phyloP scores from a whole-genome alignment of 2,888 invertebrate species.

The Penaeus monodon region DNA sequence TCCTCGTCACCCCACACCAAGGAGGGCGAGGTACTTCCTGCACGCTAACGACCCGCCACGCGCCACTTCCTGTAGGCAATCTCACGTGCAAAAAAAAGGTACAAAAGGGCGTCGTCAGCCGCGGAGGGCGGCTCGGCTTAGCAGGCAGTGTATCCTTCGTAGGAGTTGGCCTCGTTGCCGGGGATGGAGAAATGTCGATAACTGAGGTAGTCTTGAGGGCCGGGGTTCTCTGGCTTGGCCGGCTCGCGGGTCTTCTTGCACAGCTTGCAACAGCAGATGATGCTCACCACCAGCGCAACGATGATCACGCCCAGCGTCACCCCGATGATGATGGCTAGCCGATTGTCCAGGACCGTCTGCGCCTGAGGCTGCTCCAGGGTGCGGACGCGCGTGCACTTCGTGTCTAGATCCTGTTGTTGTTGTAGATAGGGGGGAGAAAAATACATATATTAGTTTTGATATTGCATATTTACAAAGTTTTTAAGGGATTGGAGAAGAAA shows the following conservation, averaged over 20 bases:
- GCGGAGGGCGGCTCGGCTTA: neutral
- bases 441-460: neutral
- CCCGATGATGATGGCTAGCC: constrained; percentile 65
- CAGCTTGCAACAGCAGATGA: constrained; percentile 62
- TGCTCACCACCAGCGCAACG: constrained; percentile 54
- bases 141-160: constrained; percentile 62
- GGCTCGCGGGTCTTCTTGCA: constrained; percentile 58
- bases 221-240: constrained; percentile 38
- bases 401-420: constrained; percentile 48
- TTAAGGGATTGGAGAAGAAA: no score
- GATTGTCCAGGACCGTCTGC: constrained; percentile 52
- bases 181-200: constrained; percentile 62
- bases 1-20: no score
- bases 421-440: neutral
- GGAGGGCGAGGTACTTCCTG: no score
- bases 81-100: neutral
- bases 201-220: constrained; percentile 53
- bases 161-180: constrained; percentile 57
- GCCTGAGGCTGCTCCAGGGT: constrained; percentile 59
- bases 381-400: constrained; percentile 59
- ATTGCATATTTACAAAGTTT: neutral
- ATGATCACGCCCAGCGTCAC: constrained; percentile 66
- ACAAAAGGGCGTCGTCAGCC: neutral
- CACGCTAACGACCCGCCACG: neutral
- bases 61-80: neutral